Base-by-base conservation (phyloP, 1,140 invertebrate genomes). In the Caenorhabditis latens region DNA sequence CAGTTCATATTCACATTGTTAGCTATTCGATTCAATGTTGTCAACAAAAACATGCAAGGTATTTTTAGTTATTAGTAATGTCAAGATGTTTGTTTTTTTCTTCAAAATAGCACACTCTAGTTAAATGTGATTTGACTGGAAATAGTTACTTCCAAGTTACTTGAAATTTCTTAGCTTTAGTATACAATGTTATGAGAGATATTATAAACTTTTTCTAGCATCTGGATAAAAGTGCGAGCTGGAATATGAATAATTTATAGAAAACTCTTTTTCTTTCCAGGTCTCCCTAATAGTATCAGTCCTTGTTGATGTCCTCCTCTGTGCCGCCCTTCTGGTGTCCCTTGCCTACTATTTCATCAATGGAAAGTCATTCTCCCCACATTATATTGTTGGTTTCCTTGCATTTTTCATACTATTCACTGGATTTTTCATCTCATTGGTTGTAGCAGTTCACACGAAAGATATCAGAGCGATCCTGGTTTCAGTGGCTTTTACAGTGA, bases 351-450 rank as follows among this genome's bases (percentile, higher is more conserved):
- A 71, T 71, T 71, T 43, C 40, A 43, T 43, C 65, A 71, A 43
- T 71, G 65, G 65, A 71, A 71, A 71, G 46, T 71, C 65, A 46
- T 71, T 71, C 19, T 71, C 65, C 14, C 42, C 65, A 5, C 65
- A 71, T 71, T 71, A 71, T 24, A 43, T 71, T 24, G 21, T 71
- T 5, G 65, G 65, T 8, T 71, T 71, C 42, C 16, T 13, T 1
- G 40, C 65, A 4, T 71, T 71, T 46, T 71, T 71, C 65, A 43
- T 71, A 7, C 42, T 71, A 4, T 71, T 71, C 40, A 8, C 65
- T 16, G 65, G 65, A 71, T 71, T 71, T 46, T 71, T 71, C n/a
- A 46, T 71, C 40, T 71, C 65, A n/a, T n/a, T 71, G 13, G 8
- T 71, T 9, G 42, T 71, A 4, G 65, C 65, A n/a, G 65, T 71